Conservation (phyloP, 2,888 invertebrate species). For the Parnassius apollo region DNA sequence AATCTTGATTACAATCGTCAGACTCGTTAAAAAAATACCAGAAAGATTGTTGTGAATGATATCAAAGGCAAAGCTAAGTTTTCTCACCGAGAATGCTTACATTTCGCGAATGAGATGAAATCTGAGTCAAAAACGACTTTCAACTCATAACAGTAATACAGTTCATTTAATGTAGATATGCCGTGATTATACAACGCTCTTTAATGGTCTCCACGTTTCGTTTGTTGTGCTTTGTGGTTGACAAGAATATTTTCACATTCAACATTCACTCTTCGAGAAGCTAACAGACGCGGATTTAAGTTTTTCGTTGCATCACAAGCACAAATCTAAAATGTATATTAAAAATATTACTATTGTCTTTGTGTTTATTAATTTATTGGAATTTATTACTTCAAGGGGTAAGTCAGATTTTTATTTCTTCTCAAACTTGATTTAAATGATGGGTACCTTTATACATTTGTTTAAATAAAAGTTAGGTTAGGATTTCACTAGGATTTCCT, state of each 20-base stretch:
- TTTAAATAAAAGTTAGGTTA: too few species aligned
- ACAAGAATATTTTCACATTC: constrained; percentile 23
- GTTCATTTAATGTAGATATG: constrained; percentile 23
- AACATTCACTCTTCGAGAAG: constrained; percentile 16
- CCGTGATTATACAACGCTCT: constrained; percentile 19
- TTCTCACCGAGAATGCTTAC: constrained; percentile 10
- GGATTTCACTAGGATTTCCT: too few species aligned
- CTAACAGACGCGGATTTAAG: constrained; percentile 1
- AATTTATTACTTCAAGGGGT: background rate
- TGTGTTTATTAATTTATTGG: constrained; percentile 1
- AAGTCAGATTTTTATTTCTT: background rate
- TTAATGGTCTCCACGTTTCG: constrained; percentile 9
- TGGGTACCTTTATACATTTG: too few species aligned
- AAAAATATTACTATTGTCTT: constrained; percentile 1
- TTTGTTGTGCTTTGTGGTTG: background rate
- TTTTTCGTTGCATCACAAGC: background rate
- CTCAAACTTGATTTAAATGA: too few species aligned
- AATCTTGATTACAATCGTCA: constrained; percentile 10
- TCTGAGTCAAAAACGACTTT: constrained; percentile 9
- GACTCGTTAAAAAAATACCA: constrained; percentile 6
- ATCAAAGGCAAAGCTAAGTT: constrained; percentile 8
- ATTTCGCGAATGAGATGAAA: constrained; percentile 3
- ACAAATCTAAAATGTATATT: constrained; percentile 8
- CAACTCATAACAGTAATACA: constrained; percentile 17
- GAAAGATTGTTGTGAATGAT: background rate